Evolutionary conservation across 2,888 invertebrate species (phyloP).

Genomic region (Rhimphoctona megacephalus): DNA sequence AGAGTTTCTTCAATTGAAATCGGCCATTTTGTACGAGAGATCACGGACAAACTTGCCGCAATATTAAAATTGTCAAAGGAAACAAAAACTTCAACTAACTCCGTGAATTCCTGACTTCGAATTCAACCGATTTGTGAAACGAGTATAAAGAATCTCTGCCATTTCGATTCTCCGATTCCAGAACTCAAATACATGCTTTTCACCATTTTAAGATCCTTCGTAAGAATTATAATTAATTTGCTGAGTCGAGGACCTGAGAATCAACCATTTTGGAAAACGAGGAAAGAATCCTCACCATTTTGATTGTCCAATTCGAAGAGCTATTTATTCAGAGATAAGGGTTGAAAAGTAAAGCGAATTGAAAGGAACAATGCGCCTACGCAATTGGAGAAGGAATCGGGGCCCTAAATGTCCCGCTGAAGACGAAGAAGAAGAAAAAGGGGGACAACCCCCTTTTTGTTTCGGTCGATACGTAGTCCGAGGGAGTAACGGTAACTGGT

Average conservation of each 20-base stretch:
- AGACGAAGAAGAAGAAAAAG: constrained; percentile 57
- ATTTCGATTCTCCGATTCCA: too few species aligned
- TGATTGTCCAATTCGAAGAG: neutral
- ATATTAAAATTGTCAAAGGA: neutral
- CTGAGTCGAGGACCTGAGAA: neutral
- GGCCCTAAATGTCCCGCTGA: constrained; percentile 52
- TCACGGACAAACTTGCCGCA: neutral
- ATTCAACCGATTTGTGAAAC: neutral
- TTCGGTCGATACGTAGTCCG: constrained; percentile 79
- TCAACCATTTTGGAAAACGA: neutral
- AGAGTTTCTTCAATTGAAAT: neutral
- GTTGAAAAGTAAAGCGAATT: neutral
- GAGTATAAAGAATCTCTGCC: neutral
- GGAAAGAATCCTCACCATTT: neutral
- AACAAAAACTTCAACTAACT: neutral
- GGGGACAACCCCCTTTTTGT: constrained; percentile 37
- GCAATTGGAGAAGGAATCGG: constrained; percentile 59
- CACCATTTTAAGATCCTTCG: neutral
- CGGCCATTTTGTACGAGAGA: neutral
- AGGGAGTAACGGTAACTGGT: constrained; percentile 79
- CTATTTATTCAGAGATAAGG: too few species aligned
- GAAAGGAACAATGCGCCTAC: constrained; percentile 40
- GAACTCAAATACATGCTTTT: neutral
- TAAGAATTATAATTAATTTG: neutral
- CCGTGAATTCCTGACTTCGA: neutral